phyloP scores from a whole-genome alignment of 2,888 invertebrate species.

The Patella depressa region DNA sequence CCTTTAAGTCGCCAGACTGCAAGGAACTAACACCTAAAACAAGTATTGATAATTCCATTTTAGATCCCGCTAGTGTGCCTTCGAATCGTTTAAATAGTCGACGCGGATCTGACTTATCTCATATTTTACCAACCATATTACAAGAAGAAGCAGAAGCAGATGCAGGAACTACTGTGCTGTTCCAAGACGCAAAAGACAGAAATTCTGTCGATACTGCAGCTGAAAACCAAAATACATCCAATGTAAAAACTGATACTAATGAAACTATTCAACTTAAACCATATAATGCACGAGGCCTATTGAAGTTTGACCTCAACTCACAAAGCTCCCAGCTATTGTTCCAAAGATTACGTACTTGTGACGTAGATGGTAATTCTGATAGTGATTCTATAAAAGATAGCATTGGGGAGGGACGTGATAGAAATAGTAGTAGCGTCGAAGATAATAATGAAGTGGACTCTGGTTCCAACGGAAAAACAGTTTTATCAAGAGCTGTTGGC shows the following conservation, averaged over 20 bases:
- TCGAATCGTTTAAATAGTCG: background rate
- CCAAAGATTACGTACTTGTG: background rate
- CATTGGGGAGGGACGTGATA: background rate
- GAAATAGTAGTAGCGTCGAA: background rate
- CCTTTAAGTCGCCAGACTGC: background rate
- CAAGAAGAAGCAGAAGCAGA: background rate
- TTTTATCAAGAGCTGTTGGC: background rate
- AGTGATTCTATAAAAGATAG: background rate
- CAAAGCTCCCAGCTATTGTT: conserved; percentile 5
- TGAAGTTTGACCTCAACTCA: background rate
- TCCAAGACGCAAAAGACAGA: background rate
- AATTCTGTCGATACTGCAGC: background rate
- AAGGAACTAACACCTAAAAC: background rate
- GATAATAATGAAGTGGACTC: background rate
- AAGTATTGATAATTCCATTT: background rate
- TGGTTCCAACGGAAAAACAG: background rate
- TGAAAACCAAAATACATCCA: background rate
- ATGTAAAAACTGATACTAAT: background rate
- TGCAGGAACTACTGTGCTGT: background rate
- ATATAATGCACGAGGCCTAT: background rate
- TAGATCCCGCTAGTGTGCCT: background rate
- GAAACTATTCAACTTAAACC: background rate
- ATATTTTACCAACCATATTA: background rate
- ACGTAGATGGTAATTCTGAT: conserved; percentile 2
- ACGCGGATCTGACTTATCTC: background rate